phyloP scores from a whole-genome alignment of 1,140 invertebrate genomes.

The Teleogryllus occipitalis region DNA sequence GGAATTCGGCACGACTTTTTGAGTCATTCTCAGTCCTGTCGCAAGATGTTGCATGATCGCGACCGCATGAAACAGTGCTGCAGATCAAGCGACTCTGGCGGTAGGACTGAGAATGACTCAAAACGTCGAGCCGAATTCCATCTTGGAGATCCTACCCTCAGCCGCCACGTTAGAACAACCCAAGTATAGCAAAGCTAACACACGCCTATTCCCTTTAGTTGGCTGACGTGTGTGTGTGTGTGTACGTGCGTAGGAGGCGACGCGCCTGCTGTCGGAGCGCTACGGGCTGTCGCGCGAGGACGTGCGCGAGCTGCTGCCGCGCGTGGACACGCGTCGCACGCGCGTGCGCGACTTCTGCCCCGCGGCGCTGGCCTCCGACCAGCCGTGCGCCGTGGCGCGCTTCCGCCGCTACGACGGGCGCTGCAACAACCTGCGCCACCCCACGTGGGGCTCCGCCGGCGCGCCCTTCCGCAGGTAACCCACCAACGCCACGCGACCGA shows the following conservation, averaged over 20 bases:
- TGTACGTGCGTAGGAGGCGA: background rate
- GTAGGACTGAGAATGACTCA: too few relatives aligned
- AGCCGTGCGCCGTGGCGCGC: slow-evolving; percentile 9
- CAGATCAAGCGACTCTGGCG: too few relatives aligned
- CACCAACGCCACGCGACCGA: slow-evolving; percentile 47
- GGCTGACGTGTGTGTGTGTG: background rate
- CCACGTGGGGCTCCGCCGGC: slow-evolving; percentile 39
- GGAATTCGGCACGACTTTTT: too few relatives aligned
- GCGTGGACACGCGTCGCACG: slow-evolving; percentile 15
- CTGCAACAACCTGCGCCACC: slow-evolving; percentile 59
- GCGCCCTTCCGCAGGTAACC: slow-evolving; percentile 29
- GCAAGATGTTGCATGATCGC: too few relatives aligned
- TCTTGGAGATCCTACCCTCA: too few relatives aligned
- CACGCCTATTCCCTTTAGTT: too few relatives aligned
- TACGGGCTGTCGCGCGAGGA: slow-evolving; percentile 18
- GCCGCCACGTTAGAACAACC: too few relatives aligned
- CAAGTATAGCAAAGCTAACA: too few relatives aligned
- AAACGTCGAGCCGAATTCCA: too few relatives aligned
- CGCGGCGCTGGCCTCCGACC: background rate
- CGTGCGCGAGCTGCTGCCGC: slow-evolving; percentile 6
- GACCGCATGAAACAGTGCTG: too few relatives aligned
- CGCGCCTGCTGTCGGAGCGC: slow-evolving; percentile 8
- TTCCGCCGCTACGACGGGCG: slow-evolving; percentile 61
- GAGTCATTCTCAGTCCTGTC: too few relatives aligned
- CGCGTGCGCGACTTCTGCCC: slow-evolving; percentile 15